Evolutionary conservation across 2,113 vertebrate genomes (phyloP).

Genomic region (Gobius niger): DNA sequence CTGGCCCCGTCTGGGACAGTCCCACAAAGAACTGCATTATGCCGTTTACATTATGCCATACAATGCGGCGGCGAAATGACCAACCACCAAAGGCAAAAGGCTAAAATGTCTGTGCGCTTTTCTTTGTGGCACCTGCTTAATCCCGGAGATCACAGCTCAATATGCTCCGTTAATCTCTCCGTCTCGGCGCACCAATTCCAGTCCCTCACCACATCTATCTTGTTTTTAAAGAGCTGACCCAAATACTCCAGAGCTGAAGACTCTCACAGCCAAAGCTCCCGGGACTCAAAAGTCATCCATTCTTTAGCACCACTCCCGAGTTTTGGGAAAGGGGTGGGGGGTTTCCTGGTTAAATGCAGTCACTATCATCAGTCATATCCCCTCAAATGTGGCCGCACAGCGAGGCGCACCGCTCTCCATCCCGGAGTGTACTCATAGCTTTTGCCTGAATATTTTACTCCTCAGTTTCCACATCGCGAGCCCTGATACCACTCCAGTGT

Average conservation of each 20-base stretch:
- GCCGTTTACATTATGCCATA: slow-evolving; percentile 6
- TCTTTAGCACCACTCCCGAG: slow-evolving; percentile 45
- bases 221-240: slow-evolving; percentile 69
- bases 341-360: neutral
- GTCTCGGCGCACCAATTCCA: slow-evolving; percentile 49
- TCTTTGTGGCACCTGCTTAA: slow-evolving; percentile 63
- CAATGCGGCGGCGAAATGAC: slow-evolving; percentile 35
- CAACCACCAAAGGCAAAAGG: slow-evolving; percentile 19
- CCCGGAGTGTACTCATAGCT: neutral
- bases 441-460: slow-evolving; percentile 23
- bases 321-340: neutral
- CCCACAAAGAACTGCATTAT: slow-evolving; percentile 24
- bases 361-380: slow-evolving; percentile 3
- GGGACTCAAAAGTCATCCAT: slow-evolving; percentile 61
- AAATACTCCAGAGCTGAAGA: slow-evolving; percentile 66
- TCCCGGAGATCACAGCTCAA: slow-evolving; percentile 65
- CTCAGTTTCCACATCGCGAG: slow-evolving; percentile 30
- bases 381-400: neutral
- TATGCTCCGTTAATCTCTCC: slow-evolving; percentile 70
- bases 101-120: slow-evolving; percentile 35
- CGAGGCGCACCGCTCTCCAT: neutral
- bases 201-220: slow-evolving; percentile 55
- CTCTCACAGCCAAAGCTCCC: slow-evolving; percentile 62
- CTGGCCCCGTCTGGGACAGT: slow-evolving; percentile 4
- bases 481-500: slow-evolving; percentile 31